phyloP scores from a whole-genome alignment of 2,113 vertebrate species.

The Colinus virginianus region DNA sequence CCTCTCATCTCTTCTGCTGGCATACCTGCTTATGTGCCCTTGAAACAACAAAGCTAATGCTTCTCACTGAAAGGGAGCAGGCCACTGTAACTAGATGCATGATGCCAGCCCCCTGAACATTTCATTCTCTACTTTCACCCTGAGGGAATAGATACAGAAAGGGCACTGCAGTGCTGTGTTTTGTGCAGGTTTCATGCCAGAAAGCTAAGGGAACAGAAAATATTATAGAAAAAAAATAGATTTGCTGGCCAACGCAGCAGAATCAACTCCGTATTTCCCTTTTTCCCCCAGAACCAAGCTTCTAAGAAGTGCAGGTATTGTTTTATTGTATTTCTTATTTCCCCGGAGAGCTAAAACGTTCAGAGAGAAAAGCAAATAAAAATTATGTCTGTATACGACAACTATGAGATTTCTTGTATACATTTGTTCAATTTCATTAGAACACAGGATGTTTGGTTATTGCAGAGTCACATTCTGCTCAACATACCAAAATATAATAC shows the following conservation, averaged over 20 bases:
- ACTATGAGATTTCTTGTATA: slow-evolving; percentile 10
- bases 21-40: not conserved
- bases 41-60: not conserved
- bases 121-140: not conserved
- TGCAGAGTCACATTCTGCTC: not conserved
- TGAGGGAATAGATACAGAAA: not conserved
- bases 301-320: not conserved
- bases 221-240: not conserved
- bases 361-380: slow-evolving; percentile 17
- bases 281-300: not conserved
- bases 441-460: not conserved
- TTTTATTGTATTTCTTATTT: slow-evolving; percentile 25
- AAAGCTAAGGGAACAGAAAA: not conserved
- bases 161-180: not conserved
- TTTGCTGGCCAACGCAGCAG: not conserved
- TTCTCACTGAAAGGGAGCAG: not conserved
- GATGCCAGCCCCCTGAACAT: not conserved
- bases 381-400: not conserved
- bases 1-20: not conserved
- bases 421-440: slow-evolving; percentile 30
- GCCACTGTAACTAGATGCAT: not conserved
- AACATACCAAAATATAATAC: not conserved
- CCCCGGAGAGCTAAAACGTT: slow-evolving; percentile 16
- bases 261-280: not conserved
- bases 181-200: not conserved